Conservation (phyloP, 2,113 vertebrate genomes). For the Galeopterus variegatus region DNA sequence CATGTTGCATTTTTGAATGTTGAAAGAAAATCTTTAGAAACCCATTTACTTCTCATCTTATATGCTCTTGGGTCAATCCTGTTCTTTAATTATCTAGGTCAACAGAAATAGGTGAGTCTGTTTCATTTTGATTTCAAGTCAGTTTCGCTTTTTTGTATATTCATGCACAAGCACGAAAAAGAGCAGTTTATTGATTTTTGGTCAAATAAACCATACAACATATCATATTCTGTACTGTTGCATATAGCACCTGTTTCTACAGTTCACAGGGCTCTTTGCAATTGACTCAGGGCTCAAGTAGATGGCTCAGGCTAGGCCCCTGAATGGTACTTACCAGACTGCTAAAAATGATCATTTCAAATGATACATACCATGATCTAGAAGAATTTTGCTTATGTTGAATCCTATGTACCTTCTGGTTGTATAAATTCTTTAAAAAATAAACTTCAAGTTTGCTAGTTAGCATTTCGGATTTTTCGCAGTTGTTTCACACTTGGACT, state of each 20-base stretch:
- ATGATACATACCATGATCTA: background rate
- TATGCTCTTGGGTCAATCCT: constrained; percentile 43
- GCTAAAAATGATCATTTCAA: background rate
- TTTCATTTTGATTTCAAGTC: constrained; percentile 68
- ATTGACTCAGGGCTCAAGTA: background rate
- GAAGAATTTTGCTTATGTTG: background rate
- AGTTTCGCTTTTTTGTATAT: constrained; percentile 67
- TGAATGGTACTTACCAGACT: background rate
- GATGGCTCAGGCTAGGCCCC: background rate
- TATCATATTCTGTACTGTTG: background rate
- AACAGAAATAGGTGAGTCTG: constrained; percentile 68
- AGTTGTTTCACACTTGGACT: background rate
- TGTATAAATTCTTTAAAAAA: constrained; percentile 16
- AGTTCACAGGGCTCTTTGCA: background rate
- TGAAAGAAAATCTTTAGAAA: constrained; percentile 67
- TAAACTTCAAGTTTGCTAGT: background rate
- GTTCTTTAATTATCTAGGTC: constrained; percentile 60
- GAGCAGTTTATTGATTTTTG: constrained; percentile 56
- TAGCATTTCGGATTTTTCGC: background rate
- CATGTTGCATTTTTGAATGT: background rate
- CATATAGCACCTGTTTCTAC: background rate
- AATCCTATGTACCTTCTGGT: background rate
- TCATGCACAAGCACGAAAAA: background rate
- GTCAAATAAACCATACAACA: background rate
- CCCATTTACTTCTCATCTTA: constrained; percentile 47